Evolutionary conservation across 2,113 vertebrate species (phyloP).

Genomic region (Percina caprodes): DNA sequence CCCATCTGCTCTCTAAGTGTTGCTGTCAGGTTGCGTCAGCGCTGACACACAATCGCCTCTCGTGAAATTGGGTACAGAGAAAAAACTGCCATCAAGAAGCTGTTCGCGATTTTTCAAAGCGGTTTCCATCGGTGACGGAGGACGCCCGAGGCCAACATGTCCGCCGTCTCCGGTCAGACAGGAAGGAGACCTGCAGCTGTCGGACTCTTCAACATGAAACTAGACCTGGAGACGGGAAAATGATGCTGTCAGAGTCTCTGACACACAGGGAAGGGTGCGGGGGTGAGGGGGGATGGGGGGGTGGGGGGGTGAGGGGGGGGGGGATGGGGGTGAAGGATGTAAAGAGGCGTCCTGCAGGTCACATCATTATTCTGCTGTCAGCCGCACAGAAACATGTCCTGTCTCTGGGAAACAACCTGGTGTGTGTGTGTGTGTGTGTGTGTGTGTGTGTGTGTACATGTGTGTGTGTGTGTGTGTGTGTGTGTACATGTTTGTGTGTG

Average conservation of each 20-base stretch:
- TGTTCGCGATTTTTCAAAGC: not conserved
- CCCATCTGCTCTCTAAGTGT: not conserved
- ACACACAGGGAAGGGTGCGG: not conserved
- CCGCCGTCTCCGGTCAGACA: not conserved
- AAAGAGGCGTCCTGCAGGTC: conserved; percentile 1
- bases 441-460: too few relatives aligned
- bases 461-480: too few relatives aligned
- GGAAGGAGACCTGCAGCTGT: not conserved
- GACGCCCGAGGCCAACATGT: not conserved
- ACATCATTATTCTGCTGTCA: conserved; percentile 11
- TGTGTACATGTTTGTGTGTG: too few relatives aligned
- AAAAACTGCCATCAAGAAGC: conserved; percentile 4
- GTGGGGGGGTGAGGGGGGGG: not conserved
- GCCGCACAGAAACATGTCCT: not conserved
- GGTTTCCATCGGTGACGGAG: not conserved
- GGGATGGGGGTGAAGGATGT: too few relatives aligned
- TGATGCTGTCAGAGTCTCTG: not conserved
- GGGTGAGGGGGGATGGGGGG: too few relatives aligned
- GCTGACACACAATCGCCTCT: not conserved
- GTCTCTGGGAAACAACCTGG: not conserved
- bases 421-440: too few relatives aligned
- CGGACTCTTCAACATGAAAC: not conserved
- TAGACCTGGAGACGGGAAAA: not conserved
- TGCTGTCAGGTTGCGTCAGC: conserved; percentile 42
- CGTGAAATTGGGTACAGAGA: conserved; percentile 18